Conservation (phyloP, 2,888 invertebrate species). For the Lasius fuliginosus region DNA sequence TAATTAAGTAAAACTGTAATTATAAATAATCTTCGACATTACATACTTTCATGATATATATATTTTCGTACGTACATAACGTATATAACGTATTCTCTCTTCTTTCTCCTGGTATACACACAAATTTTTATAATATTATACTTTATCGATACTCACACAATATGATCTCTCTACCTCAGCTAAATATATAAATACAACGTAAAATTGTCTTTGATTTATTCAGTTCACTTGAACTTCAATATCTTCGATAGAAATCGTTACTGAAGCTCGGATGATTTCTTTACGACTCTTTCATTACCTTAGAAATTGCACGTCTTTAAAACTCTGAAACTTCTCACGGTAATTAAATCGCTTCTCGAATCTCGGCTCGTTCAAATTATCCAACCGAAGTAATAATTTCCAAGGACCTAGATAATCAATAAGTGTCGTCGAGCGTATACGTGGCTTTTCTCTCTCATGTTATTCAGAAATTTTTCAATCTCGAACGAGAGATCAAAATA, state of each 20-base stretch:
- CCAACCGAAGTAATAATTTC: constrained; percentile 62
- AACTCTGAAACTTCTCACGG: constrained; percentile 74
- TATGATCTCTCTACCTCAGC: not conserved
- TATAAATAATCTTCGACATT: constrained; percentile 8
- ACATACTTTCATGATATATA: not conserved
- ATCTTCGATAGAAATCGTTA: constrained; percentile 36
- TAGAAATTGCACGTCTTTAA: constrained; percentile 70
- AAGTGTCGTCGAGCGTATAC: constrained; percentile 32
- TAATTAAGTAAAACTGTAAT: not conserved
- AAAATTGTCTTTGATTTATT: constrained; percentile 37
- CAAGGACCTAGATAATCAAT: constrained; percentile 63
- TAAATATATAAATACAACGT: constrained; percentile 30
- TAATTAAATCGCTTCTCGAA: constrained; percentile 79
- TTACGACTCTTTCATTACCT: constrained; percentile 68
- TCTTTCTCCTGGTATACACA: not conserved
- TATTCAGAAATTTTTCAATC: constrained; percentile 32
- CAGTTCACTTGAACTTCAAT: constrained; percentile 39
- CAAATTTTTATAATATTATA: not conserved
- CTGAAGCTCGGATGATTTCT: constrained; percentile 55
- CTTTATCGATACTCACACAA: constrained; percentile 10
- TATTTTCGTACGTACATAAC: not conserved
- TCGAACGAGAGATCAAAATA: constrained; percentile 3
- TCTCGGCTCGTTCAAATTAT: constrained; percentile 64
- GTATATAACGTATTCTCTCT: not conserved
- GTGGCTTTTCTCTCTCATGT: constrained; percentile 37